Evolutionary conservation across 2,888 invertebrate genomes (phyloP).

Genomic region (Hartigia nigra): DNA sequence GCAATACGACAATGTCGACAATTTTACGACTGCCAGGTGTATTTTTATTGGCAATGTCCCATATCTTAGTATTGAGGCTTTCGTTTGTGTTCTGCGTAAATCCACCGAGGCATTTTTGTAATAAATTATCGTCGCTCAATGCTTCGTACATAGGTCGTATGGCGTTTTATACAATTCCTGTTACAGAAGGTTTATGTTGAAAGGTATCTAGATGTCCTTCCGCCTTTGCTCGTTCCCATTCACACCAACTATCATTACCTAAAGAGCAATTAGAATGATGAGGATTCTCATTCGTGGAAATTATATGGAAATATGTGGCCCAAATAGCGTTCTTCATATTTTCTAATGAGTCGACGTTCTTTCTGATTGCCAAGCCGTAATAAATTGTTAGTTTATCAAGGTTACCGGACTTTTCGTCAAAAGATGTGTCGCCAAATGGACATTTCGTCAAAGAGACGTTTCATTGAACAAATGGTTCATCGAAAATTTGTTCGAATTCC

Average conservation of each 20-base stretch:
- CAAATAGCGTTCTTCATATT: constrained; percentile 11
- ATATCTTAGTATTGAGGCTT: constrained; percentile 8
- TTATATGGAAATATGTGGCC: constrained; percentile 8
- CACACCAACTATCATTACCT: constrained; percentile 4
- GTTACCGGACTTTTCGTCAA: no score
- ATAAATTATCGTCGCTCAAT: neutral
- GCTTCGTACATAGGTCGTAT: constrained; percentile 5
- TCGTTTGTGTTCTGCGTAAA: constrained; percentile 9
- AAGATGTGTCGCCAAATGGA: no score
- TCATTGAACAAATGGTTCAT: no score
- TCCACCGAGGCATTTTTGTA: constrained; percentile 9
- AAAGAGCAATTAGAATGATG: constrained; percentile 5
- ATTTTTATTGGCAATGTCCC: neutral
- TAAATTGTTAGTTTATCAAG: constrained; percentile 17
- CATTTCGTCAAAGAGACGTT: no score
- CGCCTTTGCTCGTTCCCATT: neutral
- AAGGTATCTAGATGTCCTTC: neutral
- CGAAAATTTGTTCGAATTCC: no score
- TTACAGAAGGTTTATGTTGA: neutral
- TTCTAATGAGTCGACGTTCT: constrained; percentile 5
- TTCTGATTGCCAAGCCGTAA: constrained; percentile 9
- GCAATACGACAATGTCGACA: constrained; percentile 2
- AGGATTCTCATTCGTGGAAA: constrained; percentile 7
- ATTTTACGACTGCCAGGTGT: constrained; percentile 8
- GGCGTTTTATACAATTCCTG: constrained; percentile 4